Evolutionary conservation across 1,140 invertebrate genomes (phyloP), one percentile per base, ranked within the genome.

Genomic region (Stegodyphus dumicola): DNA sequence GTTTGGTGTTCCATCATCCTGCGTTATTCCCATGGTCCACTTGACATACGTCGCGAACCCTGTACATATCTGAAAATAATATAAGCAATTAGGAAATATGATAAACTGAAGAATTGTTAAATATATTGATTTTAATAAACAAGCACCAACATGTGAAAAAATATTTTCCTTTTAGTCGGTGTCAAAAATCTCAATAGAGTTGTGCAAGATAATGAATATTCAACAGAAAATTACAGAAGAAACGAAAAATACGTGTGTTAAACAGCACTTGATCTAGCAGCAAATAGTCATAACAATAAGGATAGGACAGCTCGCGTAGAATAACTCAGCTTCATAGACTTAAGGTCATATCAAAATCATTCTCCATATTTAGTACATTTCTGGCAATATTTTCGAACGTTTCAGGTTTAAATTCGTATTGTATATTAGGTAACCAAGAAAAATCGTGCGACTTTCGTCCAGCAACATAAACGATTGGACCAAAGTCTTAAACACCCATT

Each of bases 1-100:
- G 33, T 60, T 60, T 15, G 9, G 56, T 15, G 52, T 48, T 76
- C 66, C 67, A 70, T 85, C 81, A 85, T 85, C 81, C 81, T 15
- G 81, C 81, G 15, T 85, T 85, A 17, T 85, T 85, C 3, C 73
- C 81, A 51, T 85, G 81, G 65, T 85, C 81, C 10, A 85, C 73
- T 77, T 85, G 81, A 56, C 81, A 85, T 77, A 85, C 70, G 17
- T 85, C 81, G 49, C 81, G 51, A 6, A 85, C 81, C 51, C 81
- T 76, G 73, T 75, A 85, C 81, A 85, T 85, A 10, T 85, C 81
- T 85, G 66, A 69, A 69, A 69, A 33, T 33, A 33, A 33, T 3
- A 33, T 33, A 33, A 33, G 33, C 9, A 9, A 48, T 69, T n/a
- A 10, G 17, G 17, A 69, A 69, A 69, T 6, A 53, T 6, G 7